Conservation (phyloP, 1,140 invertebrate species). For the Magallana ariakensis region DNA sequence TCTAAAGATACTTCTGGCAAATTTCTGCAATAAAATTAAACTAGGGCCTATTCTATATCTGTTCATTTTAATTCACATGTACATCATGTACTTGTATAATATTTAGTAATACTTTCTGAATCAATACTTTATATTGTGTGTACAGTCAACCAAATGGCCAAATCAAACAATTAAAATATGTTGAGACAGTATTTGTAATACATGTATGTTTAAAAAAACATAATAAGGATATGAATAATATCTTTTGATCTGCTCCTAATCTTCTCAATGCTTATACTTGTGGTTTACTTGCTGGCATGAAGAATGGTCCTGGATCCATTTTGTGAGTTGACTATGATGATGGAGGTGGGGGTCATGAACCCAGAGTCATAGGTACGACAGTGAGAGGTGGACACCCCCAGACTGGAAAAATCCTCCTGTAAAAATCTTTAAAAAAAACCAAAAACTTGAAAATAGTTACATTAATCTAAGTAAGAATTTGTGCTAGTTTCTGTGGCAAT, state of each 20-base stretch:
- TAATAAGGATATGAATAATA: too few relatives aligned
- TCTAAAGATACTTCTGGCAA: slow-evolving; percentile 83
- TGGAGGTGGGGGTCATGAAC: slow-evolving; percentile 73
- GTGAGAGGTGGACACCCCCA: slow-evolving; percentile 80
- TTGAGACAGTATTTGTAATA: too few relatives aligned
- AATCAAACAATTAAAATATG: too few relatives aligned
- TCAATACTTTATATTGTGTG: too few relatives aligned
- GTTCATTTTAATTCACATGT: neutral
- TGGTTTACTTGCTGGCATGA: slow-evolving; percentile 78
- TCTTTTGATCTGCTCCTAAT: too few relatives aligned
- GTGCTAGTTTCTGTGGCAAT: too few relatives aligned
- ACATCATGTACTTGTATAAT: too few relatives aligned
- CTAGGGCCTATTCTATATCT: neutral
- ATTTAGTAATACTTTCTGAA: too few relatives aligned
- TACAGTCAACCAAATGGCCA: too few relatives aligned
- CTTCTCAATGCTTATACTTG: neutral
- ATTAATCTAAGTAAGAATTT: too few relatives aligned
- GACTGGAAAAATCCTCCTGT: slow-evolving; percentile 81
- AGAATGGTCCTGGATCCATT: slow-evolving; percentile 84
- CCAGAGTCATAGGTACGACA: slow-evolving; percentile 71
- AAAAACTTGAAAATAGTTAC: neutral
- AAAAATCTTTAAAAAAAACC: slow-evolving; percentile 79
- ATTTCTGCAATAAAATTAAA: slow-evolving; percentile 77
- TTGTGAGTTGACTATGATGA: slow-evolving; percentile 80
- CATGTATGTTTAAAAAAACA: too few relatives aligned